Base-by-base conservation (phyloP, 2,113 vertebrate species). In the Meriones unguiculatus region DNA sequence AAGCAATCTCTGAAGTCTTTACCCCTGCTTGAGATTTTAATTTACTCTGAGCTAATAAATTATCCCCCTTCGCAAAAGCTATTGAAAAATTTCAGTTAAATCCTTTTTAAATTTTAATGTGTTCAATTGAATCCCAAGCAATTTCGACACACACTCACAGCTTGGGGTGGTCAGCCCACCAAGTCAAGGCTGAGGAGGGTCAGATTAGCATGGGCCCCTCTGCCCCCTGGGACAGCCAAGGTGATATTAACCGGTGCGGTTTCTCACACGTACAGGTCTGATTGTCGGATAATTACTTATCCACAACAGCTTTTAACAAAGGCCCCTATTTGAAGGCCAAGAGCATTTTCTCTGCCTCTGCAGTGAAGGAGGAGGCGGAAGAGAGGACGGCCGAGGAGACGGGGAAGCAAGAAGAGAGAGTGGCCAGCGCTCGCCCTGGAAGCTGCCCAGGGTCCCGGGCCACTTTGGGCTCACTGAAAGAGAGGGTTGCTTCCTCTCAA, bases 271-370 rank as follows among this genome's bases (percentile, higher is more conserved):
- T 84, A 88, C 96, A 96, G 94, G 93, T 97, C 98, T 98, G 98
- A 99, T 99, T 99, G 99, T 98, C 97, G 88, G 99, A 98, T 99
- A 99, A 99, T 99, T 99, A 99, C 98, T 98, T 99, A 98, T 98
- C 98, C 98, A 99, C 98, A 96, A 99, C 98, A 98, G 98, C 99
- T 98, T 99, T 99, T 99, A 99, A 99, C 98, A 99, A 99, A 99
- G 98, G 98, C 98, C 98, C 98, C 97, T 98, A 97, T 99, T 98
- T 98, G 98, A 99, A 98, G 98, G 97, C 98, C 35, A 72, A 98
- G 98, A 98, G 99, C 98, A 98, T 99, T 99, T 99, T 98, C 98
- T 97, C 97, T 98, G n/a, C 98, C 97, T 98, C 98, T 96, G 92
- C 57, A 5, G 32, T 3, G 1, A 28, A 87, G 87, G 81, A 57